phyloP scores from a whole-genome alignment of 2,797 vertebrate species.

The Myotis daubentonii region DNA sequence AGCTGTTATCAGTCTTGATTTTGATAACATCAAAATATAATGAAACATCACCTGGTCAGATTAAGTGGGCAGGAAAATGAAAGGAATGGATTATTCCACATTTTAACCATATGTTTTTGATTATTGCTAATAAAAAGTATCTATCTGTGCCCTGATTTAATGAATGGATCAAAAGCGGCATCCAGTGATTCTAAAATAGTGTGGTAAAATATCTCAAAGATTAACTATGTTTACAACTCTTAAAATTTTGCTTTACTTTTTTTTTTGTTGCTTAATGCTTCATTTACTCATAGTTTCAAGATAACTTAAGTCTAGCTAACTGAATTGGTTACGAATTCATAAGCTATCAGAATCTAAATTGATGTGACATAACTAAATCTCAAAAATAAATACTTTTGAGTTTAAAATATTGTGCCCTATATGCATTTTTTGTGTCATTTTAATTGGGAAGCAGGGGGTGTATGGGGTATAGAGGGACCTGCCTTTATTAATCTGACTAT shows the following conservation, averaged over 20 bases:
- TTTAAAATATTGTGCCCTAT: constrained; percentile 18
- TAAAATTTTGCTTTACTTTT: background rate
- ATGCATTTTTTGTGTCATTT: constrained; percentile 10
- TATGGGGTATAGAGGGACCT: background rate
- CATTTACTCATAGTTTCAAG: constrained; percentile 43
- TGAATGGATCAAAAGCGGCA: constrained; percentile 16
- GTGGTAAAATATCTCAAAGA: background rate
- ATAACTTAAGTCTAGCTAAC: constrained; percentile 12
- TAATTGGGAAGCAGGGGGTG: background rate
- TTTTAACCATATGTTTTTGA: constrained; percentile 13
- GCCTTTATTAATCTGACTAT: constrained; percentile 41
- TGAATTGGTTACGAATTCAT: constrained; percentile 47
- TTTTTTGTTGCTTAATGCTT: constrained; percentile 32
- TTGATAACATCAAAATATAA: background rate
- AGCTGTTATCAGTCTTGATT: constrained; percentile 3
- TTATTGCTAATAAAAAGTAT: constrained; percentile 54
- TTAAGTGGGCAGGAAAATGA: constrained; percentile 42
- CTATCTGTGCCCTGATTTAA: background rate
- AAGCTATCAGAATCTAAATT: constrained; percentile 38
- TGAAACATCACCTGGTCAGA: background rate
- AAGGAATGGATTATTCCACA: background rate
- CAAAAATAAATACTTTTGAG: constrained; percentile 19
- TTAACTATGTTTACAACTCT: constrained; percentile 22
- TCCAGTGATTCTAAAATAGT: constrained; percentile 1
- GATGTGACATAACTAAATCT: constrained; percentile 7